phyloP scores from a whole-genome alignment of 2,797 vertebrate species.

The Manis crassicaudata region DNA sequence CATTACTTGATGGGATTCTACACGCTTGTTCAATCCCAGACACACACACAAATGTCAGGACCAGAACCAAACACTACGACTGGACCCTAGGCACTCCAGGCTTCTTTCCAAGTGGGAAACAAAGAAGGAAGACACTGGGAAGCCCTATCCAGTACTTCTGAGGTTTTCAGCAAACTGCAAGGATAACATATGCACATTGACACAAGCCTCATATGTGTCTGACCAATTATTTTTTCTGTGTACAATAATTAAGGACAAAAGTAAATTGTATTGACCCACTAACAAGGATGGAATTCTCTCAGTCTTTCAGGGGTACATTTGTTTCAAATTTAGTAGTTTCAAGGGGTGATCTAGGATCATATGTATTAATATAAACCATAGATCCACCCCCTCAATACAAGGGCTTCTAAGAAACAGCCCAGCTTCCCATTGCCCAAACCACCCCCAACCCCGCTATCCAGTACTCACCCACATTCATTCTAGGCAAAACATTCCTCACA shows the following conservation, averaged over 20 bases:
- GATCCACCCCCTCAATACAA: not conserved
- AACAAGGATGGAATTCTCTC: not conserved
- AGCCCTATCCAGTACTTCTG: not conserved
- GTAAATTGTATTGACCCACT: not conserved
- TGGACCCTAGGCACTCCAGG: not conserved
- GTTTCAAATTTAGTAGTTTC: conserved; percentile 9
- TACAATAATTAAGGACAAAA: not conserved
- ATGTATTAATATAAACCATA: not conserved
- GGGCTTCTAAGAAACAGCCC: not conserved
- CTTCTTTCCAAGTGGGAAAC: not conserved
- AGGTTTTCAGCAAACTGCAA: not conserved
- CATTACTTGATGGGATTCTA: not conserved
- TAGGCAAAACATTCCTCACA: not conserved
- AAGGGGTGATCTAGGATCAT: not conserved
- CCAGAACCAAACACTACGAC: accelerated
- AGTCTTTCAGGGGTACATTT: not conserved
- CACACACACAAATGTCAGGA: not conserved
- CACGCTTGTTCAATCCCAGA: not conserved
- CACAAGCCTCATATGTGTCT: not conserved
- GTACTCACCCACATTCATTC: not conserved
- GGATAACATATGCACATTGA: not conserved
- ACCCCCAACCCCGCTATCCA: not conserved
- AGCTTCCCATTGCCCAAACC: not conserved
- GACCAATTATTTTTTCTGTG: not conserved
- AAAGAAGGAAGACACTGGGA: not conserved